Evolutionary conservation across 2,888 invertebrate species (phyloP), one percentile per base, ranked within the genome.

Genomic region (Athalia circularis): DNA sequence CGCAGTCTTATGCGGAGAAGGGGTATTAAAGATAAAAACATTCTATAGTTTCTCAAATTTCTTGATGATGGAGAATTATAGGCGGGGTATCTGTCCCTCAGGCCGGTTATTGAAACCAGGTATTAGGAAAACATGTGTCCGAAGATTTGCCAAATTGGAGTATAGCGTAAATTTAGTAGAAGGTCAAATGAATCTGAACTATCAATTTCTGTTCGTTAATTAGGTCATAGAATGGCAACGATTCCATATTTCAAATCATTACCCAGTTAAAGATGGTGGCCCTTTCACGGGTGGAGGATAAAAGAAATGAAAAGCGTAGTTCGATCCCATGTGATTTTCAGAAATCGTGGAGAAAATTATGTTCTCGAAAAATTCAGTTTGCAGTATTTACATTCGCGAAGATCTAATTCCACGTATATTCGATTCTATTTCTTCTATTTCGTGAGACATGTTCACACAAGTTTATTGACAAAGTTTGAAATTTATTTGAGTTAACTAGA

Each of bases 131-230:
- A 48, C 61, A 57, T 62, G 29, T 75, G 62, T 75, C 62, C 52
- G 64, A 75, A 75, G 75, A 75, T 75, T 64, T 61, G 61, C 75
- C 62, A 75, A 75, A 61, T 64, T 75, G 75, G 75, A 72, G n/a
- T 72, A 13, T 61, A 59, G 59, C n/a, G 62, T 75, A 75, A 29
- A 61, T 59, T 61, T 8, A 59, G 4, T 61, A 68, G 54, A 15
- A 59, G 57, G 59, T 59, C 47, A 59, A 29, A 59, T 72, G 13
- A 72, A 72, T 72, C 72, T 75, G 50, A 64, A 75, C 62, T 62
- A 75, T 75, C 50, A 7, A 64, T 75, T 72, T 72, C 61, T 72
- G 7, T 50, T 67, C 15, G 29, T 48, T 13, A 67, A 50, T 29
- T 65, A 65, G 64, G 5, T 72, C 45, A 29, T 75, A 75, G 75